Evolutionary conservation across 2,888 invertebrate genomes (phyloP), one percentile per base, ranked within the genome.

Genomic region (Dascillus cervinus): DNA sequence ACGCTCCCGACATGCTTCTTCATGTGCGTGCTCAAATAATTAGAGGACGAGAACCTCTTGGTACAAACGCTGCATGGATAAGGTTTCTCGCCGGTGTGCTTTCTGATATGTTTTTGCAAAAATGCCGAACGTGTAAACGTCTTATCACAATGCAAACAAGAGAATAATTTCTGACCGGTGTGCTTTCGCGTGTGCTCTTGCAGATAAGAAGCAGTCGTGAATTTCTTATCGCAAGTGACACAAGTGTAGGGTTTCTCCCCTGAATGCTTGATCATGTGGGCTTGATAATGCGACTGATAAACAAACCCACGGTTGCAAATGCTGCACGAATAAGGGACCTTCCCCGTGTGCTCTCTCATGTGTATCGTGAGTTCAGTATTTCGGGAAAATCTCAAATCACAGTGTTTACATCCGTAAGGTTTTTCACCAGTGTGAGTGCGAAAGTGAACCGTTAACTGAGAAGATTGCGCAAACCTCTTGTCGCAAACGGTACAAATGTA

Each of bases 391-490:
- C 52, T 47, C 4, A 54, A 56, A 22, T 53, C 41, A 34, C 65
- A 64, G 10, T 56, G 36, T 34, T 56, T 58, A 39, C 64, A 64
- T n/a, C 33, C 29, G 33, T 46, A 29, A 8, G 39, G 39, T 13
- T 45, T 47, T 32, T 49, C 46, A 10, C 45, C 75, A 0, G 72
- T 74, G 40, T 76, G 75, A 34, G 69, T 69, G 1, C 70, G 56
- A 70, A 72, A 70, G 42, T 76, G 75, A 1, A 65, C 68, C 23
- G 67, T 69, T 9, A 75, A 45, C 54, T 76, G 75, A 11, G 75
- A 74, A 41, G 70, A 70, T 55, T 77, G 77, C 41, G 75, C 73
- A 55, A 76, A 77, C 2, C 66, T 63, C 56, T 75, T 75, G 9
- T 70, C 69, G 52, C 77, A 77, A 3, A 64, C 50, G 9, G 67